Evolutionary conservation across 2,888 invertebrate genomes (phyloP), one percentile per base, ranked within the genome.

Genomic region (Villa cingulata): DNA sequence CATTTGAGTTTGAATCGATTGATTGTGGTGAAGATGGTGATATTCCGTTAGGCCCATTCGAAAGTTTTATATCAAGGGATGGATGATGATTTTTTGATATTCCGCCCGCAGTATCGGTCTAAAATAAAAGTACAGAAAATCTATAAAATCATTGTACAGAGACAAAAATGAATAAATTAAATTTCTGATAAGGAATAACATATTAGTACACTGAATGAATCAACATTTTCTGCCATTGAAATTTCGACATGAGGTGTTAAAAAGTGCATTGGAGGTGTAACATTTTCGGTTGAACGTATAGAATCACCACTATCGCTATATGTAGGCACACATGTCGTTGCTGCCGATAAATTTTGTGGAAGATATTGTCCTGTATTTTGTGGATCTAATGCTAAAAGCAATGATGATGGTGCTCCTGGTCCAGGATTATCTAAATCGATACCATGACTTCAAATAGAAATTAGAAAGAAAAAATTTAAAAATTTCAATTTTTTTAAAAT

Each of bases 201-300:
- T 37, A 32, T 34, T 16, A 14, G 27, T 66, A 68, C 67, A 62
- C 67, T 67, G 54, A 63, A 66, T 49, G 63, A 76, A 59, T 82
- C 82, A 56, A 84, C 84, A 52, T 83, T 81, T 62, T 87, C 87
- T 17, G 86, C 83, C 79, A 88, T 86, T 37, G 87, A 88, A 65
- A 90, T 89, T 72, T 90, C 89, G 34, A 90, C 88, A 58, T 90
- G 90, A 7, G 90, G 90, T 36, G 89, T 88, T 37, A 90, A 73
- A 63, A 89, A 90, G 67, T 90, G 88, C 87, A 88, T 88, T 1
- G 88, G 88, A 14, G 88, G 88, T 41, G 88, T 88, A 10, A 84
- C 85, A 60, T 88, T 88, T 62, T 88, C 87, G n/a, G 82, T 80
- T 1, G 86, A 86, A 48, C 87, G 74, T 45, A 83, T 81, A 55